Conservation (phyloP, 2,113 vertebrate genomes). For the Uropsilus gracilis region DNA sequence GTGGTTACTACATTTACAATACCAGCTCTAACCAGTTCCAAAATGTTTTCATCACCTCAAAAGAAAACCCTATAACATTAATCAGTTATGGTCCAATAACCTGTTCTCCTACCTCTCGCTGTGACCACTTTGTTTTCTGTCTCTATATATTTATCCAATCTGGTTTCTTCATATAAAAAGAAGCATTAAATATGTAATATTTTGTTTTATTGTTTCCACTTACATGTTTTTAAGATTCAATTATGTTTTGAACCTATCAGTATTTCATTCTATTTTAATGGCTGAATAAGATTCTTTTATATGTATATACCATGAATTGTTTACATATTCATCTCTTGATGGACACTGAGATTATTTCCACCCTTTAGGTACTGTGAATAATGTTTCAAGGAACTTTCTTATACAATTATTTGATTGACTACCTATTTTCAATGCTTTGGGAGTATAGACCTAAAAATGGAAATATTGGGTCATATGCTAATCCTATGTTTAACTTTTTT, state of each 20-base stretch:
- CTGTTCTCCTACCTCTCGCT: not conserved
- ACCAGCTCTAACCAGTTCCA: not conserved
- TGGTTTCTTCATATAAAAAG: not conserved
- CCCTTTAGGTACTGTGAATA: not conserved
- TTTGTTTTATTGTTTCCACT: not conserved
- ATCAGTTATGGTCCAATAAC: not conserved
- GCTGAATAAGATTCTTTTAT: not conserved
- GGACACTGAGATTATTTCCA: not conserved
- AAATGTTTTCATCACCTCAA: not conserved
- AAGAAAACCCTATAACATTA: not conserved
- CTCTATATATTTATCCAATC: not conserved
- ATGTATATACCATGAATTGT: not conserved
- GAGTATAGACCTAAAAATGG: not conserved
- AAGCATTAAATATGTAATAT: not conserved
- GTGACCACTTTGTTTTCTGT: not conserved
- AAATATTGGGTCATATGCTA: not conserved
- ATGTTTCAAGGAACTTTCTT: not conserved
- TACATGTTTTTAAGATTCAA: not conserved
- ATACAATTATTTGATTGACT: not conserved
- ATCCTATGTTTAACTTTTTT: conserved; percentile 11
- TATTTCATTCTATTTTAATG: not conserved
- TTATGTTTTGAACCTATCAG: not conserved
- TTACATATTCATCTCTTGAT: not conserved
- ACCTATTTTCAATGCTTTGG: conserved; percentile 9
- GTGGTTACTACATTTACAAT: not conserved